These are phyloP conservation scores for Apeltes quadracus DNA, from an alignment of 2,113 vertebrate genomes.

Conservation along the genomic window DNA sequence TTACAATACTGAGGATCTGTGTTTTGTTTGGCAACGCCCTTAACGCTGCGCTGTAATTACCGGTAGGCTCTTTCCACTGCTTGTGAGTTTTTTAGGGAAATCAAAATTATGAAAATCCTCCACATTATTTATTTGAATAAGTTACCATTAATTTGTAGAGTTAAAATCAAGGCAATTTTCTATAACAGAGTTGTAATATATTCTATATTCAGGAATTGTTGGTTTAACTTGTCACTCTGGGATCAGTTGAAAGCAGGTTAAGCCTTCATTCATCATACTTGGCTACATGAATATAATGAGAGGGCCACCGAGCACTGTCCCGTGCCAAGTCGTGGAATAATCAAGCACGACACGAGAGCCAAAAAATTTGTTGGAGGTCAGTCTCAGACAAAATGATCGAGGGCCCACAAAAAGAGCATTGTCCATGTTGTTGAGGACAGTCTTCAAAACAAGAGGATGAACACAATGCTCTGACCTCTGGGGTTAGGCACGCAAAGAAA, in stretches of 20 bases:
- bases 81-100: neutral
- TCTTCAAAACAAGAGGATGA: conserved; percentile 66
- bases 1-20: neutral
- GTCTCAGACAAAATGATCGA: conserved; percentile 49
- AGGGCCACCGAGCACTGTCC: conserved; percentile 18
- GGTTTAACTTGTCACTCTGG: neutral
- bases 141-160: neutral
- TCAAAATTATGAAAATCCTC: neutral
- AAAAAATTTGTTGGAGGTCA: conserved; percentile 62
- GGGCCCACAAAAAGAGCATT: conserved; percentile 68
- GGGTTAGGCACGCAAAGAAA: conserved; percentile 70
- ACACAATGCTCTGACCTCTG: conserved; percentile 71
- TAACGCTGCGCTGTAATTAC: neutral
- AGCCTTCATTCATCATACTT: conserved; percentile 43
- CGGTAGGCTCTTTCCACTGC: neutral
- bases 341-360: conserved; percentile 51
- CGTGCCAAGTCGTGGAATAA: conserved; percentile 52
- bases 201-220: neutral
- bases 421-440: conserved; percentile 58
- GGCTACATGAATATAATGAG: conserved; percentile 51
- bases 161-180: conserved; percentile 1
- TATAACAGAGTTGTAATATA: neutral
- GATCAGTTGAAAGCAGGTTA: conserved; percentile 25
- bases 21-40: neutral
- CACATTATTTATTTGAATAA: neutral